phyloP scores from a whole-genome alignment of 1,140 invertebrate genomes.

The Laodelphax striatellus region DNA sequence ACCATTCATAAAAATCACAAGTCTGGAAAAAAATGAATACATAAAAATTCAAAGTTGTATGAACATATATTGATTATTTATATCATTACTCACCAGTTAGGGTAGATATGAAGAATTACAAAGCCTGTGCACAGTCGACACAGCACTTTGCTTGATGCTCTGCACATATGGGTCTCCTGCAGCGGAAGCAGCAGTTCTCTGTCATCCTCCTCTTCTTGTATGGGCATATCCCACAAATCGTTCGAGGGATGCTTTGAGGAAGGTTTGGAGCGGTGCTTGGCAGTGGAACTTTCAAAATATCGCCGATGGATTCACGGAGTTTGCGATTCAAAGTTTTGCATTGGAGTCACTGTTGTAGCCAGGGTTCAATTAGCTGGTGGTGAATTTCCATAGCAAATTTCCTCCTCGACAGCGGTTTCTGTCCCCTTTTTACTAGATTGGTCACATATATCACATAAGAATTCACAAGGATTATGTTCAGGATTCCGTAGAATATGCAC shows the following conservation, averaged over 20 bases:
- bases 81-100: background rate
- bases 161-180: slow-evolving; percentile 5
- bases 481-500: background rate
- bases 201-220: slow-evolving; percentile 6
- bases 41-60: too few species aligned
- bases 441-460: background rate
- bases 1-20: too few species aligned
- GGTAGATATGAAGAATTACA: background rate
- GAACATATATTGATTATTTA: background rate
- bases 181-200: slow-evolving; percentile 4
- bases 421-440: background rate
- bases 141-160: slow-evolving; percentile 8
- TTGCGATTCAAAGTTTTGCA: too few species aligned
- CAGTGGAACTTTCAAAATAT: background rate
- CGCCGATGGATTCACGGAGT: too few species aligned
- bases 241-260: background rate
- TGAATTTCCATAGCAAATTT: background rate
- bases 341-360: background rate
- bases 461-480: background rate
- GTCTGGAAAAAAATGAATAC: too few species aligned
- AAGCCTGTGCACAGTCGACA: background rate
- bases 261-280: background rate
- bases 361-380: background rate
- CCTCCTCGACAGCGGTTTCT: background rate
- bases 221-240: slow-evolving; percentile 5